A percentile compares a stretch with the other conserved stretches of the same genome.
These are phyloP conservation scores for Lepus timidus DNA, from an alignment of 2,113 vertebrate species.

Conservation along the genomic window DNA sequence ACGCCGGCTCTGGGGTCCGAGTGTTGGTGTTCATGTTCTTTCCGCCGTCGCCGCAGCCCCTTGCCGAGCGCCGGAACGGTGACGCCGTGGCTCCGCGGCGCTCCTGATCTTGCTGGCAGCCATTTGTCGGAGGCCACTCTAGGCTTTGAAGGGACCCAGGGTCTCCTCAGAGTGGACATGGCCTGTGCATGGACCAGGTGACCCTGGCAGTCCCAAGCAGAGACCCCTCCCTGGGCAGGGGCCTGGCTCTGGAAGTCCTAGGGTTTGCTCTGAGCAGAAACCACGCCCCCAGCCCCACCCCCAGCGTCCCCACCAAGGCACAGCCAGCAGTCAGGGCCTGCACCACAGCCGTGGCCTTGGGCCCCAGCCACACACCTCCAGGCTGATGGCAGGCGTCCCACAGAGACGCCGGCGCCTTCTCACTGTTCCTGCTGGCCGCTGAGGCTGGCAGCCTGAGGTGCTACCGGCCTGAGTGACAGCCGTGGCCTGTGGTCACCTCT, in stretches of 20 bases:
- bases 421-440: not conserved
- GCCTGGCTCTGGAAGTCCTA: accelerated
- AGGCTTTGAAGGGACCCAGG: not conserved
- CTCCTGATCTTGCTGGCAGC: too few relatives aligned
- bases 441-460: not conserved
- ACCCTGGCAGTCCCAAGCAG: not conserved
- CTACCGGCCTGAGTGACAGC: not conserved
- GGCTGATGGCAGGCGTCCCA: too few relatives aligned
- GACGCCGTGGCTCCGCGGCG: not conserved
- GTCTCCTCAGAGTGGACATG: not conserved
- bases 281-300: too few relatives aligned
- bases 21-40: too few relatives aligned
- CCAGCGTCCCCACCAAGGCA: too few relatives aligned
- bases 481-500: accelerated
- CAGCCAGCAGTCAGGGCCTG: not conserved
- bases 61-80: too few relatives aligned
- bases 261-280: not conserved
- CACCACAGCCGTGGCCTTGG: not conserved
- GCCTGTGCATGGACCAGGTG: not conserved
- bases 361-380: accelerated
- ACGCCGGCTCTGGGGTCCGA: too few relatives aligned
- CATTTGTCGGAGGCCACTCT: not conserved
- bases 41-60: too few relatives aligned
- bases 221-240: not conserved
- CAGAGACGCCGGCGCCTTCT: too few relatives aligned